Evolutionary conservation across 2,888 invertebrate genomes (phyloP).

Genomic region (Lycaena phlaeas): DNA sequence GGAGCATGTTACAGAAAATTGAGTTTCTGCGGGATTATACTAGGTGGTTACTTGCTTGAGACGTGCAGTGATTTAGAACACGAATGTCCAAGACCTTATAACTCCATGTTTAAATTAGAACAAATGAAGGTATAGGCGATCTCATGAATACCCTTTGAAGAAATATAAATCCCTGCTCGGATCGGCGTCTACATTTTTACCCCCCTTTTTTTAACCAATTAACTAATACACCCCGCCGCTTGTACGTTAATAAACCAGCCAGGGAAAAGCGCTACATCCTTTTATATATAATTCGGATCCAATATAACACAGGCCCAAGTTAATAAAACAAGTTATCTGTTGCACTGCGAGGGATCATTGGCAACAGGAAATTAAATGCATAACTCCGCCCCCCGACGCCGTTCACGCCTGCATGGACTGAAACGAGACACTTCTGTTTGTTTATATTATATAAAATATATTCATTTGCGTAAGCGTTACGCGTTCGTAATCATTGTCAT

Average conservation of each 20-base stretch:
- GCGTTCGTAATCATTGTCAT: neutral
- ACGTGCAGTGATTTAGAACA: no score
- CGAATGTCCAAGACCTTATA: no score
- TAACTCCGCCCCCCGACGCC: neutral
- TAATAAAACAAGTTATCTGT: constrained; percentile 5
- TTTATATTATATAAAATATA: constrained; percentile 2
- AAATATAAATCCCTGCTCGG: no score
- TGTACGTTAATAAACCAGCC: neutral
- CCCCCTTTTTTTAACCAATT: no score
- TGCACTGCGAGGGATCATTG: constrained; percentile 7
- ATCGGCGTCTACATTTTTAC: no score
- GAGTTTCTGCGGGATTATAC: no score
- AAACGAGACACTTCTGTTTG: constrained; percentile 5
- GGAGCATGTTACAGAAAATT: neutral
- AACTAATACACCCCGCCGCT: neutral
- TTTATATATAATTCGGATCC: neutral
- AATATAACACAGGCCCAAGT: neutral
- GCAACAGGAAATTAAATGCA: constrained; percentile 8
- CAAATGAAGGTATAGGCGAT: no score
- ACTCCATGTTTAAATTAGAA: no score
- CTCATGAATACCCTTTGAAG: no score
- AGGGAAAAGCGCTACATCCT: no score
- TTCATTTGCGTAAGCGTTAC: constrained; percentile 7
- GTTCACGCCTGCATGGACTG: neutral
- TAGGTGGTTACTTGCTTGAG: no score